phyloP scores from a whole-genome alignment of 2,888 invertebrate genomes.

The Limnephilus rhombicus region DNA sequence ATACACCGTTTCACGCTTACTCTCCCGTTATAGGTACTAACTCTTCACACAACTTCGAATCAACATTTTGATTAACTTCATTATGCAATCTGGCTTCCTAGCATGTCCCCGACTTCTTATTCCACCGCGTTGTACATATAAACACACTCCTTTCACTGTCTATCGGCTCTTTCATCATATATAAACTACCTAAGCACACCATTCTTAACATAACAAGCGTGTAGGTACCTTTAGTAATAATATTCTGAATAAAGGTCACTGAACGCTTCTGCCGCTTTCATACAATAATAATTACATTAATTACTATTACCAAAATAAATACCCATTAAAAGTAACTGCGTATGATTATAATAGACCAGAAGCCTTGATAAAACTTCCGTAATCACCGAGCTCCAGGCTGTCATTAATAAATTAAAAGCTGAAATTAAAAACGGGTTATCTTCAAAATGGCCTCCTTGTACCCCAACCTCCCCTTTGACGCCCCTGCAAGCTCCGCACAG shows the following conservation, averaged over 20 bases:
- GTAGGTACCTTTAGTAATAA: too few species aligned
- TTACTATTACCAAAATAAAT: neutral
- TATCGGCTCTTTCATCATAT: too few species aligned
- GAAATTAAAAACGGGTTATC: slow-evolving; percentile 23
- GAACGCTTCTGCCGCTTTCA: neutral
- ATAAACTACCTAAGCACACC: too few species aligned
- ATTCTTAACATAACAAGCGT: too few species aligned
- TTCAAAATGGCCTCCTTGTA: slow-evolving; percentile 35
- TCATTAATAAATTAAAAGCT: slow-evolving; percentile 13
- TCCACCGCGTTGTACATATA: too few species aligned
- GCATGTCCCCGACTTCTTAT: too few species aligned
- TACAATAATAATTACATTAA: neutral
- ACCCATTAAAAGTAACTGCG: neutral
- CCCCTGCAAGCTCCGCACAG: slow-evolving; percentile 12
- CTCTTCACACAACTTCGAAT: too few species aligned
- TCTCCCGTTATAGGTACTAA: too few species aligned
- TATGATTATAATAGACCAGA: neutral
- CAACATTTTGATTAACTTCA: too few species aligned
- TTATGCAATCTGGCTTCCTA: too few species aligned
- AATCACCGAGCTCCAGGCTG: neutral
- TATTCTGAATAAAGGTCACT: neutral
- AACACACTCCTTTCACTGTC: too few species aligned
- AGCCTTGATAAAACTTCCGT: neutral
- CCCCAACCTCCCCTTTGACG: neutral
- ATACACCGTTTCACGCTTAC: too few species aligned